A percentile compares a stretch with the other conserved stretches of the same genome.
These are phyloP conservation scores for Sesia apiformis DNA, from an alignment of 2,888 invertebrate species.

Conservation along the genomic window DNA sequence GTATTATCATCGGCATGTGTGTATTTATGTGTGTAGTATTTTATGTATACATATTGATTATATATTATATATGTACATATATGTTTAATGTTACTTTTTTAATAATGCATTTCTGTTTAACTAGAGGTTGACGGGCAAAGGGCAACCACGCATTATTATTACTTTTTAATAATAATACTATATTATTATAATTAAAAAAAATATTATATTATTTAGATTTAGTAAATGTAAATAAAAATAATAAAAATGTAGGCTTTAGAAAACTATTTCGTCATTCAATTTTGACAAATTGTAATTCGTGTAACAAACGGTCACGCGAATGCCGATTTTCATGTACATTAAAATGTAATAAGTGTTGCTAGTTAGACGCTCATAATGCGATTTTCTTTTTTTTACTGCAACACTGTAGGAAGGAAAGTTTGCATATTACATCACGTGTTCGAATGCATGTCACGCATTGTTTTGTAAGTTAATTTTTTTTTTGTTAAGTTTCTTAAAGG, in stretches of 20 bases:
- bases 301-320: conserved; percentile 6
- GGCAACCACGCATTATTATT: too few relatives aligned
- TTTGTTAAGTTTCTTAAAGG: background rate
- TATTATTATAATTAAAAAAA: too few relatives aligned
- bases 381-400: conserved; percentile 5
- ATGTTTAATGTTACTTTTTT: too few relatives aligned
- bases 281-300: conserved; percentile 1
- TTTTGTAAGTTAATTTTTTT: background rate
- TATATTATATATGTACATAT: too few relatives aligned
- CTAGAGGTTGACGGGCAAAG: too few relatives aligned
- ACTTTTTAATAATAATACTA: too few relatives aligned
- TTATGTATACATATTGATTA: too few relatives aligned
- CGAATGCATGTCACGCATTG: background rate
- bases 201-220: too few relatives aligned
- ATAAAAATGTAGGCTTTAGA: background rate
- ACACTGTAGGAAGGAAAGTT: conserved; percentile 11
- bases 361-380: background rate
- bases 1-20: too few relatives aligned
- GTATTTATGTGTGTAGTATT: too few relatives aligned
- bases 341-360: conserved; percentile 4
- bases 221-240: too few relatives aligned
- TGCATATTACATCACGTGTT: conserved; percentile 1
- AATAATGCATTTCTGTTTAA: too few relatives aligned
- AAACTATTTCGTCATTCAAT: background rate
- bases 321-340: conserved; percentile 9